Evolutionary conservation across 2,888 invertebrate species (phyloP), one percentile per base, ranked within the genome.

Genomic region (Agrochola litura): DNA sequence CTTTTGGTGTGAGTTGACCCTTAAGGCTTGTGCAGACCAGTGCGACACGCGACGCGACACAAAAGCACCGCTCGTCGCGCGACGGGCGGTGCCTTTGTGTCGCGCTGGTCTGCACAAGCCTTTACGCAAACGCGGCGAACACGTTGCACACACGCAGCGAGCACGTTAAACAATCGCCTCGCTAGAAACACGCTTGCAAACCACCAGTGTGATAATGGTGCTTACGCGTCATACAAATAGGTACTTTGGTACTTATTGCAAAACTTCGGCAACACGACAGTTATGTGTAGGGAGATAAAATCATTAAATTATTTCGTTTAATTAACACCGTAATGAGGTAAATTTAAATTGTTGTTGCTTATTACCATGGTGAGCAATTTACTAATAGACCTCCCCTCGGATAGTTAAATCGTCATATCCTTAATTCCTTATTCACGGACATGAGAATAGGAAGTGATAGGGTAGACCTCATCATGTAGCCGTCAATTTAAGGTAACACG

Each of bases 361-460:
- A 30, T 14, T 70, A 70, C 76, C 16, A 61, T 66, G 16, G 49
- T 30, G 49, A 60, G 41, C 37, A 37, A 63, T 71, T 66, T 56
- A 63, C 37, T 52, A 58, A 49, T 60, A 25, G 56, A 61, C 9
- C 52, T 52, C 70, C 70, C 70, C 58, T 77, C 70, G 22, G 9
- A 52, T 19, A 63, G 30, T 67, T 58, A 46, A 63, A 52, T 52
- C 16, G 76, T 49, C 69, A 61, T 49, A 70, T 82, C 77, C 80
- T 67, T 77, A 46, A n/a, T 64, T 43, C 52, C 25, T 49, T 25
- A 58, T 16, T 14, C 43, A 43, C 58, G 52, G 46, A 46, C 46
- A 65, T 64, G 41, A 19, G 46, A 54, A 69, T 41, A 14, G 54
- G 76, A 76, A 66, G 37, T 49, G 14, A 46, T 43, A 37, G 60